These are phyloP conservation scores for Podiceps cristatus DNA, from an alignment of 2,113 vertebrate genomes.

Conservation along the genomic window DNA sequence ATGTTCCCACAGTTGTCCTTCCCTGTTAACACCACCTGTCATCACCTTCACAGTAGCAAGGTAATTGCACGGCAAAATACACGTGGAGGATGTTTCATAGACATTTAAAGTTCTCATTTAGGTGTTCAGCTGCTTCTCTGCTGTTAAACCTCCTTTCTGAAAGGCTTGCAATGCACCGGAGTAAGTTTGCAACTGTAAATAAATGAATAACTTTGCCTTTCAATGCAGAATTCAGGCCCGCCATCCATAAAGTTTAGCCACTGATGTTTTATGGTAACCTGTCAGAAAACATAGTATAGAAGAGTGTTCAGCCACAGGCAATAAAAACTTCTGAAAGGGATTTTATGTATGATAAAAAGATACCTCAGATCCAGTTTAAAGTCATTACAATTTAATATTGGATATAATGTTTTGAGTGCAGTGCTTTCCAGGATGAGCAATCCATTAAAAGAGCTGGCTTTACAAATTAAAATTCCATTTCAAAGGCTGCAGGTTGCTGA, in stretches of 20 bases:
- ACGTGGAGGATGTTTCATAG: neutral
- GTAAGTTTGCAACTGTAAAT: neutral
- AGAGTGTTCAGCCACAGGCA: neutral
- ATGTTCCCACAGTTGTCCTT: neutral
- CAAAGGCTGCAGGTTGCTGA: constrained; percentile 15
- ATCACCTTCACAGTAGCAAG: neutral
- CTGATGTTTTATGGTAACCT: neutral
- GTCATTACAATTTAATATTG: neutral
- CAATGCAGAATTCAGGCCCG: neutral
- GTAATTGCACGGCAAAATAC: neutral
- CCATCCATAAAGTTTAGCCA: neutral
- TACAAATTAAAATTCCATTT: constrained; percentile 29
- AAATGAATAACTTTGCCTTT: neutral
- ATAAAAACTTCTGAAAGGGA: constrained; percentile 8
- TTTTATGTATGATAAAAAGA: constrained; percentile 43
- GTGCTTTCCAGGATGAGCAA: neutral
- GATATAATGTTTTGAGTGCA: neutral
- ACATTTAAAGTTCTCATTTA: neutral
- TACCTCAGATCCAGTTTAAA: neutral
- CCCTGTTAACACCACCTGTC: neutral
- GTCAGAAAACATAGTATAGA: neutral
- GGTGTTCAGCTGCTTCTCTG: neutral
- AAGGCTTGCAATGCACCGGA: neutral
- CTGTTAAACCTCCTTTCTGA: neutral
- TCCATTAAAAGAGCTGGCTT: constrained; percentile 2